Conservation (phyloP, 2,113 vertebrate genomes). For the Melierax canorus region DNA sequence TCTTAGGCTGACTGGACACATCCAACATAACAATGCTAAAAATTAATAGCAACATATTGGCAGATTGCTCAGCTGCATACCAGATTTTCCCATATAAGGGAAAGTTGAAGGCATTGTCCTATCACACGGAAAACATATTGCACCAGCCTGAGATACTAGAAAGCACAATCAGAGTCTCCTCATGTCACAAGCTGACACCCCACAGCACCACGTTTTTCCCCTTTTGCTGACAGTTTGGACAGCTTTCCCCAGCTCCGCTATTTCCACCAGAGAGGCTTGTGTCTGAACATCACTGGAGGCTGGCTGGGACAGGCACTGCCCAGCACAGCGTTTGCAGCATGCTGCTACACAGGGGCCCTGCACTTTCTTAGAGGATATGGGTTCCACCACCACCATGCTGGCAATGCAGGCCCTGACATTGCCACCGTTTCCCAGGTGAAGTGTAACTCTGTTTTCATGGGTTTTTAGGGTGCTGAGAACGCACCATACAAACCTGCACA, state of each 20-base stretch:
- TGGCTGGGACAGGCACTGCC: background rate
- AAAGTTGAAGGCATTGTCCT: conserved; percentile 56
- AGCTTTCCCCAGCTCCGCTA: background rate
- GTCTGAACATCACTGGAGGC: background rate
- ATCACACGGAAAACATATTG: conserved; percentile 18
- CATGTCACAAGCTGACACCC: background rate
- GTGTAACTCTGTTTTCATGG: background rate
- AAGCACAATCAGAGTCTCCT: conserved; percentile 6
- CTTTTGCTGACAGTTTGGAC: background rate
- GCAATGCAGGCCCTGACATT: no score
- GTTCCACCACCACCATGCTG: accelerated
- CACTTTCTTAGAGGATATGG: background rate
- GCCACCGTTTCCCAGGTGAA: background rate
- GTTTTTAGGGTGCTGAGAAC: background rate
- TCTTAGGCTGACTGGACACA: background rate
- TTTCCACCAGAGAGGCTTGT: background rate
- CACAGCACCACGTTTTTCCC: background rate
- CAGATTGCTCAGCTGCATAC: conserved; percentile 5
- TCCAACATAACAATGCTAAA: background rate
- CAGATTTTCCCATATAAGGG: conserved; percentile 65
- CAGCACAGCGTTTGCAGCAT: accelerated
- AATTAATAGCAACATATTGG: conserved; percentile 16
- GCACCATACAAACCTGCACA: accelerated
- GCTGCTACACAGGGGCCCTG: accelerated
- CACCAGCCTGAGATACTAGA: conserved; percentile 16